Base-by-base conservation (phyloP, 2,888 invertebrate genomes). In the Octonoba sinensis region DNA sequence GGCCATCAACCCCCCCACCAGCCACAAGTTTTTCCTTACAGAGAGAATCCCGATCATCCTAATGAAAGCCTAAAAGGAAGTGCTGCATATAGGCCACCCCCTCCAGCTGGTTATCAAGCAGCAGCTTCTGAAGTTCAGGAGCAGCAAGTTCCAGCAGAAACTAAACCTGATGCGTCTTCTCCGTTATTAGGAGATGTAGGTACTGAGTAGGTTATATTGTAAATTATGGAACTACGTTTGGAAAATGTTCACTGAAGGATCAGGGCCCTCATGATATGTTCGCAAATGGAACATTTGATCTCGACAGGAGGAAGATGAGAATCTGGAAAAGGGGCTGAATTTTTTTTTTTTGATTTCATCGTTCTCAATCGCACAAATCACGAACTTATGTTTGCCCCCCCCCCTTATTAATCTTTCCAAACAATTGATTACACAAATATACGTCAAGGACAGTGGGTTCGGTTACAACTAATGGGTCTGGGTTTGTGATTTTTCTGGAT, bases 31-130 rank as follows among this genome's bases (percentile, higher is more conserved):
- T 82, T 82, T 44, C 82, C 82, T 20, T 62, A 82, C 62, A 65
- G 82, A 60, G 82, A 82, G n/a, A 82, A 82, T 24, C 82, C 82
- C 3, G 82, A 82, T 44, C 82, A 82, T 27, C 82, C 82, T 2
- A 82, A 82, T 22, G 82, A 75, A 56, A 82, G 82, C 49, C 6
- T 82, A 4, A 82, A 82, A 51, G 82, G 82, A 18, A 82, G 76
- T 47, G 60, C 57, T 2, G 82, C 82, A 4, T 82, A 82, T 22
- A 54, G 82, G 15, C 82, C 82, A 16, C 82, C 82, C 15, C 82
- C 82, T 1, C 82, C 82, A 47, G 82, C 82, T 16, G 76, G 74
- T n/a, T 82, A 72, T 47, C 82, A 82, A 56, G 73, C 66, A 24
- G 70, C 82, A 54, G 82, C 82, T 24, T 82, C 82, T 27, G 82